A percentile compares a stretch with the other conserved stretches of the same genome.
These are phyloP conservation scores for Pachypanchax playfairii DNA, from an alignment of 2,113 vertebrate genomes.

Conservation along the genomic window DNA sequence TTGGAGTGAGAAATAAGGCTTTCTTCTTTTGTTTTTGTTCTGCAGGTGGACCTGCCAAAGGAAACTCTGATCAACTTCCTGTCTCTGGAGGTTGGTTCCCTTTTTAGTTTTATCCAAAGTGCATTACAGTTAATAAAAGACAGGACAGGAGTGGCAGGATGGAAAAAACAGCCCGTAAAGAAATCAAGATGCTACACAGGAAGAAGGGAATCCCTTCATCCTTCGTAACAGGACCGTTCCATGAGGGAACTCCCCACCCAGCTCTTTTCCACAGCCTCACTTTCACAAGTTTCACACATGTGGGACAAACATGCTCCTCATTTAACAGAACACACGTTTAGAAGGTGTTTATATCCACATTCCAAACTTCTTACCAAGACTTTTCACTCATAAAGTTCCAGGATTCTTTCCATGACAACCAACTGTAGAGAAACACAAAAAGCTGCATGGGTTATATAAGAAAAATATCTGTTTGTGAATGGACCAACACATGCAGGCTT, in stretches of 20 bases:
- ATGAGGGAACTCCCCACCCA: conserved; percentile 67
- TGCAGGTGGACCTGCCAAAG: conserved; percentile 93
- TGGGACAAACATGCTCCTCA: conserved; percentile 14
- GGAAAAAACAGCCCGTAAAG: conserved; percentile 47
- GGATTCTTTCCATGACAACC: conserved; percentile 41
- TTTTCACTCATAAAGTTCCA: conserved; percentile 41
- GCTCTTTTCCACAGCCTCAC: conserved; percentile 21
- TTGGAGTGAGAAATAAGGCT: conserved; percentile 27
- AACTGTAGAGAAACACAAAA: conserved; percentile 58
- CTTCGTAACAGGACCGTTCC: conserved; percentile 47
- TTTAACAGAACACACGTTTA: conserved; percentile 50
- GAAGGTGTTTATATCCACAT: conserved; percentile 70
- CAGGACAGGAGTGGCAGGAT: conserved; percentile 20
- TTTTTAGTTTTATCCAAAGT: conserved; percentile 50
- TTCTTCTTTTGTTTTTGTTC: conserved; percentile 47
- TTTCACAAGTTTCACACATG: conserved; percentile 28
- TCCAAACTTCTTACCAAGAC: conserved; percentile 56
- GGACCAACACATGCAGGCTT: too few relatives aligned
- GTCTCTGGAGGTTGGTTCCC: conserved; percentile 88
- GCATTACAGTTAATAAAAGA: conserved; percentile 63
- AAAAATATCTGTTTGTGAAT: conserved; percentile 15
- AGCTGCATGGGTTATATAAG: conserved; percentile 53
- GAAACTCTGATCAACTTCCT: conserved; percentile 93
- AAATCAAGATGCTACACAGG: conserved; percentile 61
- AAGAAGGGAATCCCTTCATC: conserved; percentile 74